A percentile compares a stretch with the other conserved stretches of the same genome.
Conservation (phyloP, 2,797 vertebrate genomes). For the Pagetopsis macropterus region DNA sequence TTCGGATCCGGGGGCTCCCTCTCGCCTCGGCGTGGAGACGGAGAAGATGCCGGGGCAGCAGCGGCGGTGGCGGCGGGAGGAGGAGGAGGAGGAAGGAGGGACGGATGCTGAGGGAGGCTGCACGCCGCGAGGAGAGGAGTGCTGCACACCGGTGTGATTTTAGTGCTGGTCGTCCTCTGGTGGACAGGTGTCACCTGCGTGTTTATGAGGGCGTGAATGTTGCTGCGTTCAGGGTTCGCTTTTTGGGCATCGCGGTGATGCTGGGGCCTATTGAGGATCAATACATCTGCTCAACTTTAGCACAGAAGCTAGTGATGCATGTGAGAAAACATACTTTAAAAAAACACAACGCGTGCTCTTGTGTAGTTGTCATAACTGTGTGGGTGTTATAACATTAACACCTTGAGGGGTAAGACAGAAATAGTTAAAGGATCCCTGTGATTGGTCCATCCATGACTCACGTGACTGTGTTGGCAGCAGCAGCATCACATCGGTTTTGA, state of each 20-base stretch:
- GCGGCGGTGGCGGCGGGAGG: slow-evolving; percentile 18
- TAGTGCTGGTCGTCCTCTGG: slow-evolving; percentile 9
- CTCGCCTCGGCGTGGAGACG: slow-evolving; percentile 51
- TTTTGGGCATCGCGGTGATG: slow-evolving; percentile 53
- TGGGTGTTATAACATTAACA: slow-evolving; percentile 68
- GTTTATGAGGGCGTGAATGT: slow-evolving; percentile 51
- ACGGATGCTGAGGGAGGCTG: slow-evolving; percentile 68
- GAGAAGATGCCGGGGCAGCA: slow-evolving; percentile 51
- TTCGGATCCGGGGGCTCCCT: slow-evolving; percentile 69
- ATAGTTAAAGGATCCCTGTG: slow-evolving; percentile 75
- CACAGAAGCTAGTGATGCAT: neutral
- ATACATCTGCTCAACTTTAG: slow-evolving; percentile 48
- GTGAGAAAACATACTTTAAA: slow-evolving; percentile 18
- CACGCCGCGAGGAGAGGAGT: slow-evolving; percentile 43
- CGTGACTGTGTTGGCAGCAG: slow-evolving; percentile 75
- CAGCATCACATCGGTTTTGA: slow-evolving; percentile 50
- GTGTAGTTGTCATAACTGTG: slow-evolving; percentile 66
- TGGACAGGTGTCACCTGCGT: slow-evolving; percentile 39
- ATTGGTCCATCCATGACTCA: slow-evolving; percentile 77
- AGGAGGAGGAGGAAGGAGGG: slow-evolving; percentile 50
- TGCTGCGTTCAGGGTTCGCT: slow-evolving; percentile 39
- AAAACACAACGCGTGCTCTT: slow-evolving; percentile 13
- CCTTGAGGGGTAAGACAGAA: slow-evolving; percentile 70
- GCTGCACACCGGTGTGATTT: slow-evolving; percentile 25
- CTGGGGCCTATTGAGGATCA: slow-evolving; percentile 51